A percentile compares a stretch with the other conserved stretches of the same genome.
Evolutionary conservation across 2,113 vertebrate species (phyloP).

Genomic region (Ceyx cyanopectus): DNA sequence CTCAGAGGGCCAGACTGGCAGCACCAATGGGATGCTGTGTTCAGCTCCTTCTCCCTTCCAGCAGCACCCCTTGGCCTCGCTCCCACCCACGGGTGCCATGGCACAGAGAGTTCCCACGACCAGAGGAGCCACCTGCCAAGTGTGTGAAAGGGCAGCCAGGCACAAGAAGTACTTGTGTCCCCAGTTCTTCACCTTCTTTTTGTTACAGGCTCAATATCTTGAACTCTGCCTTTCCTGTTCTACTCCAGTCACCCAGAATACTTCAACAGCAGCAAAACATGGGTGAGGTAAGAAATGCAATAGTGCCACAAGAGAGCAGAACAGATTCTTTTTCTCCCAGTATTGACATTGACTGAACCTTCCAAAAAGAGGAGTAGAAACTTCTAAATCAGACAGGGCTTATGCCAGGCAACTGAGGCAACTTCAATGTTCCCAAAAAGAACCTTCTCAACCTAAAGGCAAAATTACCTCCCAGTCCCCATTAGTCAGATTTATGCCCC

Average conservation of each 20-base stretch:
- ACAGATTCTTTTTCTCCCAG: background rate
- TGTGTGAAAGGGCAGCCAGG: background rate
- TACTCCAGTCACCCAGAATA: background rate
- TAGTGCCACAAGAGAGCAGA: background rate
- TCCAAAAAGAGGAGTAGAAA: background rate
- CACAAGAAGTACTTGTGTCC: background rate
- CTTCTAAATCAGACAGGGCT: background rate
- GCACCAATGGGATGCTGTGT: background rate
- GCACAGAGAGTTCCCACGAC: background rate
- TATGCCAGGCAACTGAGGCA: background rate
- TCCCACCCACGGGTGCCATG: accelerated
- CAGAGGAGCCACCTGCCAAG: accelerated
- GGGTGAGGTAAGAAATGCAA: background rate
- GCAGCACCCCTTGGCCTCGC: background rate
- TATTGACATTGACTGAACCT: background rate
- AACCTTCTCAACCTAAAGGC: background rate
- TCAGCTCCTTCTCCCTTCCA: background rate
- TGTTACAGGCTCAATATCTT: background rate
- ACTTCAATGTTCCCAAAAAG: background rate
- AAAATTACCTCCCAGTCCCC: background rate
- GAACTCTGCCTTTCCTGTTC: background rate
- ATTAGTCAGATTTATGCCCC: background rate
- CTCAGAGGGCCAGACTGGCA: background rate
- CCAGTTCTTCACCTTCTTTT: background rate
- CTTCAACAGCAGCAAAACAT: background rate